Evolutionary conservation across 1,140 invertebrate genomes (phyloP).

Genomic region (Diuraphis noxia): DNA sequence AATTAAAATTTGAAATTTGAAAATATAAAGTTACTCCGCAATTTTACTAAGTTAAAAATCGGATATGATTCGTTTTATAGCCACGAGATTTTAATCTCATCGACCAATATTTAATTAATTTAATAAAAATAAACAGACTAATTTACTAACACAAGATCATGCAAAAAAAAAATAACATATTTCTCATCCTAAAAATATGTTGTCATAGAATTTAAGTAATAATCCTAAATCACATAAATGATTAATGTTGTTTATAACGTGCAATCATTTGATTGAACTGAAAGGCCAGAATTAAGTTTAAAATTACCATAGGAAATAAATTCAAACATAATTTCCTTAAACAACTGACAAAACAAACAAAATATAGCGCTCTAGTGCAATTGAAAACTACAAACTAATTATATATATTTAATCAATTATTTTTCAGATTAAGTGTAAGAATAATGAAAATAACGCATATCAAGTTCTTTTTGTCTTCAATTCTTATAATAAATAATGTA

Average conservation of each 20-base stretch:
- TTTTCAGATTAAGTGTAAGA: conserved; percentile 47
- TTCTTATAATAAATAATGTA: background rate
- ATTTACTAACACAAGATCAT: conserved; percentile 43
- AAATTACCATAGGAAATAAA: conserved; percentile 46
- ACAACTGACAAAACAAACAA: conserved; percentile 52
- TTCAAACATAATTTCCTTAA: conserved; percentile 45
- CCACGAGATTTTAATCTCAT: background rate
- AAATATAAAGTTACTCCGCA: background rate
- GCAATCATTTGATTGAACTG: conserved; percentile 48
- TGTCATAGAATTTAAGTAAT: conserved; percentile 26
- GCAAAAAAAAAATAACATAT: conserved; percentile 36
- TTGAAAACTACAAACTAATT: conserved; percentile 54
- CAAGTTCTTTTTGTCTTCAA: conserved; percentile 34
- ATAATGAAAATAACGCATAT: conserved; percentile 35
- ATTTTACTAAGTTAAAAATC: background rate
- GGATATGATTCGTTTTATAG: background rate
- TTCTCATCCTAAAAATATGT: conserved; percentile 37
- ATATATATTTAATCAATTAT: conserved; percentile 53
- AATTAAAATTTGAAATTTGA: conserved; percentile 35
- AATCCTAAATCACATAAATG: conserved; percentile 31
- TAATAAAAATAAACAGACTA: conserved; percentile 21
- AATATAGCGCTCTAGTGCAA: conserved; percentile 54
- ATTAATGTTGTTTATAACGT: conserved; percentile 42
- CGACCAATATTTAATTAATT: background rate
- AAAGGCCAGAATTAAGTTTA: conserved; percentile 25